Base-by-base conservation (phyloP, 1,140 invertebrate species). In the Geopemphigus sp. region DNA sequence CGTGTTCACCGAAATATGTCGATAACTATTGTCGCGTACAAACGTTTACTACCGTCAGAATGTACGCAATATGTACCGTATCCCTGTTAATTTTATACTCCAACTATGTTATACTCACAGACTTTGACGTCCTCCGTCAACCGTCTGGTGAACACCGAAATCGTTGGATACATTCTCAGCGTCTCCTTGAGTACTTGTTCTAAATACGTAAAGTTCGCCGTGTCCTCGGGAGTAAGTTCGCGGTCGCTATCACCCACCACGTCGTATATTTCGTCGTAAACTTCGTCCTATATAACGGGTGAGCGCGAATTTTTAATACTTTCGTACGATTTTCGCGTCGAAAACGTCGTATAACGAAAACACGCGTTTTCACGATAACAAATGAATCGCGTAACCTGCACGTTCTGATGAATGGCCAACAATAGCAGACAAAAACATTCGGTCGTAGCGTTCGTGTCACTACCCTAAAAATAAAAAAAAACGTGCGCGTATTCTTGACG, bases 361-460 rank as follows among this genome's bases (percentile, higher is more conserved):
- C n/a, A n/a, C n/a, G n/a, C n/a, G n/a, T n/a, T n/a, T n/a, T n/a
- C n/a, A n/a, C n/a, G n/a, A n/a, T n/a, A n/a, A n/a, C n/a, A n/a
- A n/a, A n/a, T n/a, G n/a, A n/a, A n/a, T n/a, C n/a, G n/a, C n/a
- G n/a, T n/a, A n/a, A 83, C 87, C 84, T 90, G 90, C 83, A 87
- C 86, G 56, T 90, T 86, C 11, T 87, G 89, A 84, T 91, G 85
- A 81, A 85, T 86, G 0, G 88, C 90, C 70, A 92, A 84, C 84
- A 87, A 85, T 6, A 87, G 81, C 1, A 88, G 70, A n/a, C 85
- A 81, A 66, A 85, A 87, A 6, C 86, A 86, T 14, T 85, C 81
- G 32, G 87, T 87, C 45, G 87, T 85, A 10, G 85, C 86, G 6
- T 85, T 84, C 19, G 92, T 92, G 83, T 93, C 92, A 85, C 93